Evolutionary conservation across 1,140 invertebrate genomes (phyloP).

Genomic region (Cydia fagiglandana): DNA sequence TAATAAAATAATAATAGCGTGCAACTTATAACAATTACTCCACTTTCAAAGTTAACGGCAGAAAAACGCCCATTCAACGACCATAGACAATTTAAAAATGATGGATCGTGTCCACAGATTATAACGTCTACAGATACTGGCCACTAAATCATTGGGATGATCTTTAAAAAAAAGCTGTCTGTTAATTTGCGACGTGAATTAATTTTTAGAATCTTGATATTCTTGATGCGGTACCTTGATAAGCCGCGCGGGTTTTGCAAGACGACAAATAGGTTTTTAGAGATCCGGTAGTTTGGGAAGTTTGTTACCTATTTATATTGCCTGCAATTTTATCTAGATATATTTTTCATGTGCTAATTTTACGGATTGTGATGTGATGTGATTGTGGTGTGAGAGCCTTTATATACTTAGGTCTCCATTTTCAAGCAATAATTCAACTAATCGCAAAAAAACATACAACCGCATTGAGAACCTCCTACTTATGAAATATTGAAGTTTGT

Average conservation of each 20-base stretch:
- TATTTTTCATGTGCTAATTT: too few species aligned
- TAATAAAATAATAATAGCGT: slow-evolving; percentile 9
- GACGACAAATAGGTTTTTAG: not conserved
- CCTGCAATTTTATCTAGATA: too few species aligned
- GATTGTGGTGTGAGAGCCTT: too few species aligned
- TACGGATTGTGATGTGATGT: too few species aligned
- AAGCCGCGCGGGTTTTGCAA: not conserved
- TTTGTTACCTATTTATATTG: not conserved
- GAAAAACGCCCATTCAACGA: slow-evolving; percentile 8
- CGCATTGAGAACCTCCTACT: too few species aligned
- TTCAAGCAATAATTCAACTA: not conserved
- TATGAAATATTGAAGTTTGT: too few species aligned
- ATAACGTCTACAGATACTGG: slow-evolving; percentile 9
- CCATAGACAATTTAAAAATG: slow-evolving; percentile 19
- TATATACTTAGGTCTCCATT: too few species aligned
- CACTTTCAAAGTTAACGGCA: slow-evolving; percentile 17
- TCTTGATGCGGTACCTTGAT: not conserved
- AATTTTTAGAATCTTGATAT: slow-evolving; percentile 1
- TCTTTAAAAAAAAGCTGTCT: not conserved
- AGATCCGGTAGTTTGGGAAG: not conserved
- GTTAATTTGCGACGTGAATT: slow-evolving; percentile 17
- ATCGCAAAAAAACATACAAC: too few species aligned
- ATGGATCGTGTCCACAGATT: slow-evolving; percentile 9
- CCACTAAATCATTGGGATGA: slow-evolving; percentile 8
- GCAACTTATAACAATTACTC: slow-evolving; percentile 12